Evolutionary conservation across 1,140 invertebrate genomes (phyloP), one percentile per base, ranked within the genome.

Genomic region (Pogonus chalceus): DNA sequence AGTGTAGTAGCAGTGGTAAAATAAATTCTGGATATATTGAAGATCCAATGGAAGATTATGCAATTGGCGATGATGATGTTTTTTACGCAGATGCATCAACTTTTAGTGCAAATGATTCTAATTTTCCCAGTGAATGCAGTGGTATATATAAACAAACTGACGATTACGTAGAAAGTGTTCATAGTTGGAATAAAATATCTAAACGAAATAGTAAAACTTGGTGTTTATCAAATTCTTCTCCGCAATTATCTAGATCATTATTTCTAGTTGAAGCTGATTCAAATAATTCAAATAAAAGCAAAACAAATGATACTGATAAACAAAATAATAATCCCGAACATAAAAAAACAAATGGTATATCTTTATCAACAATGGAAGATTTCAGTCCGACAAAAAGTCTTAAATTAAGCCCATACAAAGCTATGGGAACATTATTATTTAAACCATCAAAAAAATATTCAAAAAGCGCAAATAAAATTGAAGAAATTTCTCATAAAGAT

Each of bases 241-340:
- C 64, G 20, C 65, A 65, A 56, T 43, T 66, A 20, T 58, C 57
- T 1, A 57, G 53, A 26, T 56, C 48, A 20, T 23, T 64, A 3
- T 66, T 63, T 54, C 24, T 66, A 22, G 56, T 67, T 2, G 65
- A 68, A 55, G 37, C 22, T 1, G 62, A 59, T 52, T 3, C 51
- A n/a, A 55, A 39, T 2, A 43, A 39, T 31, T 7, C 7, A 10
- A n/a, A n/a, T n/a, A 20, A 56, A 26, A 22, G 26, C 4, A 31
- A 31, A 31, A 7, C 26, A 4, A 31, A 14, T 31, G 26, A 7
- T 31, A 31, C 26, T 7, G 14, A 7, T 7, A 31, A 31, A 31
- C 14, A 7, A 31, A 31, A 31, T 14, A 7, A 4, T 31, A 46
- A 20, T 46, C 4, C 39, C 4, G 20, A 46, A 12, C 4, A 46